These are phyloP conservation scores for Ctena decussata DNA, from an alignment of 2,888 invertebrate species.

Conservation along the genomic window DNA sequence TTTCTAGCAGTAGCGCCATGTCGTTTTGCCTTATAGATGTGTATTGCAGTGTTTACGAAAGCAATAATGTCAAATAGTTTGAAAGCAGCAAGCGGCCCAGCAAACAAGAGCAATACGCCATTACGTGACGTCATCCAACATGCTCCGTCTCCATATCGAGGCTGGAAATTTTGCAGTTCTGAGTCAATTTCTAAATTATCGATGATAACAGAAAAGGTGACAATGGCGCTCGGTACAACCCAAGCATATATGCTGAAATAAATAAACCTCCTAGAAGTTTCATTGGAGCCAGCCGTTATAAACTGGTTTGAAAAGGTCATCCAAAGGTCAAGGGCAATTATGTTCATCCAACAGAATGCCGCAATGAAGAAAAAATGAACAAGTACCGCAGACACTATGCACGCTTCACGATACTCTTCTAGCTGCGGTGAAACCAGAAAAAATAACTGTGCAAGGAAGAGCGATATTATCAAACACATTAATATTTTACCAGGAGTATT, in stretches of 20 bases:
- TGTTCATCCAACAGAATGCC: slow-evolving; percentile 89
- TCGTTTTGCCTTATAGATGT: slow-evolving; percentile 85
- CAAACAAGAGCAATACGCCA: slow-evolving; percentile 89
- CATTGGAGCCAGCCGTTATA: slow-evolving; percentile 49
- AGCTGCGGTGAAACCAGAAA: slow-evolving; percentile 87
- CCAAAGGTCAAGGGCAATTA: slow-evolving; percentile 89
- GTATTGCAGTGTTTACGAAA: slow-evolving; percentile 88
- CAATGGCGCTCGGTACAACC: slow-evolving; percentile 84
- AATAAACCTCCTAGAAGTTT: slow-evolving; percentile 65
- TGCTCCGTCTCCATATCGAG: slow-evolving; percentile 87
- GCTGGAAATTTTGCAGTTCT: slow-evolving; percentile 79
- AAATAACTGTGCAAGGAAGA: slow-evolving; percentile 88
- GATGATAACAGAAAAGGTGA: slow-evolving; percentile 86
- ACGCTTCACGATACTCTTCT: slow-evolving; percentile 18
- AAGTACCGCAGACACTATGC: slow-evolving; percentile 85
- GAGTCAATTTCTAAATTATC: slow-evolving; percentile 85
- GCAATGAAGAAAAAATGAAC: slow-evolving; percentile 88
- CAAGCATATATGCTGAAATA: slow-evolving; percentile 86
- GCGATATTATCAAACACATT: slow-evolving; percentile 88
- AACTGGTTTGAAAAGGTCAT: slow-evolving; percentile 86
- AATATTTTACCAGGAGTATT: slow-evolving; percentile 89
- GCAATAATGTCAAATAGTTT: slow-evolving; percentile 88
- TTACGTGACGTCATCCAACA: slow-evolving; percentile 89
- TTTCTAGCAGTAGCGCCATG: slow-evolving; percentile 43
- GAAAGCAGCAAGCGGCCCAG: slow-evolving; percentile 88